Conservation (phyloP, 2,797 vertebrate genomes). For the Falco biarmicus region DNA sequence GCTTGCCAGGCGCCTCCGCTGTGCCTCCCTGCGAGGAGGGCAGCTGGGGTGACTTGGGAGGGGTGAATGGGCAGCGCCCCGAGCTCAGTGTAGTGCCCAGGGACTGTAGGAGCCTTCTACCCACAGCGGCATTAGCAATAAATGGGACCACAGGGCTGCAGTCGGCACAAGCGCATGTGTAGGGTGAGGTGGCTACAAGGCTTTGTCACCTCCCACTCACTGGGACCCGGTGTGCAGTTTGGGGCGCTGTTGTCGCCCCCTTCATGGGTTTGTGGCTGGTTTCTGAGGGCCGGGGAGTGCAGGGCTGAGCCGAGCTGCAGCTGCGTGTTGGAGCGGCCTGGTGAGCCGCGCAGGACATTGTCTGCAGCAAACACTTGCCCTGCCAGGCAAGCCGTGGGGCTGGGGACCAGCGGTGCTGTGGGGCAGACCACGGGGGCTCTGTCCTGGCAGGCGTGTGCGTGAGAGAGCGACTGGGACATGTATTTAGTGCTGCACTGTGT, state of each 20-base stretch:
- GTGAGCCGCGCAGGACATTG: not conserved
- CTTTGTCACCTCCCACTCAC: not conserved
- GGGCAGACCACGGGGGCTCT: no score
- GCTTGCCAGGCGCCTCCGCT: accelerated
- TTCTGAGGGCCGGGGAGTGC: not conserved
- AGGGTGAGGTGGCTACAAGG: not conserved
- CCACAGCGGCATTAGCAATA: not conserved
- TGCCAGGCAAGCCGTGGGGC: no score
- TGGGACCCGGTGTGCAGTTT: not conserved
- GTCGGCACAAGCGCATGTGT: accelerated
- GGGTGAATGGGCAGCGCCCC: accelerated
- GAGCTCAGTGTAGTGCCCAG: not conserved
- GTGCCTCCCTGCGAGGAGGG: not conserved
- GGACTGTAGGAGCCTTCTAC: not conserved
- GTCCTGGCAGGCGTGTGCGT: no score
- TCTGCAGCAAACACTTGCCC: accelerated
- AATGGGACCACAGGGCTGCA: not conserved
- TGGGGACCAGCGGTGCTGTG: no score
- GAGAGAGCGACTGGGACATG: no score
- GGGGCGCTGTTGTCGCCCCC: no score
- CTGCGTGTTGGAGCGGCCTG: not conserved
- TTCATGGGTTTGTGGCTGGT: no score
- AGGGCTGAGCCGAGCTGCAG: no score
- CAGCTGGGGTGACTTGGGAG: no score
- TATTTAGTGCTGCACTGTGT: not conserved